These are phyloP conservation scores for Sicus ferrugineus DNA, from an alignment of 2,888 invertebrate species.

Conservation along the genomic window DNA sequence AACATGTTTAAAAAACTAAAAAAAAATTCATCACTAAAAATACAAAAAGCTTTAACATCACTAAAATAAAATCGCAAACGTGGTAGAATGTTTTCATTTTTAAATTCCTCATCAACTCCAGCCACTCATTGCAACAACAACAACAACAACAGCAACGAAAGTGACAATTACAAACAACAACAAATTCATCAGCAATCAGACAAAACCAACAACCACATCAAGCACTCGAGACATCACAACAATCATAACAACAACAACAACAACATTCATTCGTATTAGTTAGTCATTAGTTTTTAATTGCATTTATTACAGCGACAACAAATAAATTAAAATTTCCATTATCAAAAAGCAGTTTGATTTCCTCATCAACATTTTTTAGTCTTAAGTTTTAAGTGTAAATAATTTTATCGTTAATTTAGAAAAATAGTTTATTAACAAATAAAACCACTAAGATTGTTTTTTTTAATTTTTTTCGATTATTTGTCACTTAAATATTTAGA, in stretches of 20 bases:
- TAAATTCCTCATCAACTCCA: background rate
- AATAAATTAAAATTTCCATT: background rate
- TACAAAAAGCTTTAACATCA: background rate
- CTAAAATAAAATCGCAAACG: background rate
- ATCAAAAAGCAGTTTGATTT: background rate
- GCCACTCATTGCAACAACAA: background rate
- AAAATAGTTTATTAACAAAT: background rate
- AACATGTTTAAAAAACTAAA: conserved; percentile 3
- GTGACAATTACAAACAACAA: too few species aligned
- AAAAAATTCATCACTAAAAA: background rate
- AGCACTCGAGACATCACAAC: conserved; percentile 40
- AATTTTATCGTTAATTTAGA: background rate
- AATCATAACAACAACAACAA: conserved; percentile 28
- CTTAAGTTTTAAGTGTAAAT: background rate
- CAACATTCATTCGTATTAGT: conserved; percentile 36
- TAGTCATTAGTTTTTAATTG: conserved; percentile 40
- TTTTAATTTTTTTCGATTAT: background rate
- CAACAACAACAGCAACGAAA: conserved; percentile 28
- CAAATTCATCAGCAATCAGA: conserved; percentile 27
- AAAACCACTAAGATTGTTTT: background rate
- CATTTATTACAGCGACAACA: conserved; percentile 9
- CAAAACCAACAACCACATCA: conserved; percentile 29
- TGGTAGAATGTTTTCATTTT: background rate
- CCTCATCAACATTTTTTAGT: background rate
- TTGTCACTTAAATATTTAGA: too few species aligned